A percentile compares a stretch with the other conserved stretches of the same genome.
phyloP scores from a whole-genome alignment of 2,113 vertebrate genomes.

The Melozone crissalis region DNA sequence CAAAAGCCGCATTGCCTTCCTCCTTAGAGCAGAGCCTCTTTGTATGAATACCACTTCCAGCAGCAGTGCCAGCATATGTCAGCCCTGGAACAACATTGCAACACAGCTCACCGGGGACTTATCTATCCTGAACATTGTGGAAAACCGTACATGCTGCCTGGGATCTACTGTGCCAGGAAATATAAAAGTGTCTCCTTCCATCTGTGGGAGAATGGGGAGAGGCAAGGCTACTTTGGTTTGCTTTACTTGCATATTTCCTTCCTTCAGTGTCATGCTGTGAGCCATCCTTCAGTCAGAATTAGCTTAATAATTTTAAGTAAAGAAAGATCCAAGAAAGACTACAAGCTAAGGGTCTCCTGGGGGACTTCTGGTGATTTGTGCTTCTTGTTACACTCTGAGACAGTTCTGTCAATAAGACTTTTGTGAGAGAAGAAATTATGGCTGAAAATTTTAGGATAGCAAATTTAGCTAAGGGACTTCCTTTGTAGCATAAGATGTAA shows the following conservation, averaged over 20 bases:
- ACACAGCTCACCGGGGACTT: neutral
- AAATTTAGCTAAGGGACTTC: neutral
- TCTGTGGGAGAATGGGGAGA: neutral
- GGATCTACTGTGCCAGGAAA: neutral
- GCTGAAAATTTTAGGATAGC: neutral
- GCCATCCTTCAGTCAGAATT: neutral
- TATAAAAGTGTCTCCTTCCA: neutral
- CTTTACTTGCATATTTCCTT: neutral
- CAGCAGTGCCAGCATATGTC: neutral
- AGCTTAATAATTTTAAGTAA: neutral
- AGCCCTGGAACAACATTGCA: neutral
- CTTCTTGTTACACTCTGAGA: neutral
- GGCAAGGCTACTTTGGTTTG: fast-evolving
- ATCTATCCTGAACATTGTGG: neutral
- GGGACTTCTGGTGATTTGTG: neutral
- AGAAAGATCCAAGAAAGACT: neutral
- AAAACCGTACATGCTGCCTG: neutral
- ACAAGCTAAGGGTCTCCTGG: neutral
- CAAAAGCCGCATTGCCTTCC: neutral
- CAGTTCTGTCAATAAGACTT: neutral
- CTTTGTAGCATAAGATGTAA: neutral
- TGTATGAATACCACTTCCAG: neutral
- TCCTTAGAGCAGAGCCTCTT: neutral
- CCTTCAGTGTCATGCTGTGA: neutral
- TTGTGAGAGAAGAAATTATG: neutral